Conservation (phyloP, 2,888 invertebrate species). For the Stratiomys singularior region DNA sequence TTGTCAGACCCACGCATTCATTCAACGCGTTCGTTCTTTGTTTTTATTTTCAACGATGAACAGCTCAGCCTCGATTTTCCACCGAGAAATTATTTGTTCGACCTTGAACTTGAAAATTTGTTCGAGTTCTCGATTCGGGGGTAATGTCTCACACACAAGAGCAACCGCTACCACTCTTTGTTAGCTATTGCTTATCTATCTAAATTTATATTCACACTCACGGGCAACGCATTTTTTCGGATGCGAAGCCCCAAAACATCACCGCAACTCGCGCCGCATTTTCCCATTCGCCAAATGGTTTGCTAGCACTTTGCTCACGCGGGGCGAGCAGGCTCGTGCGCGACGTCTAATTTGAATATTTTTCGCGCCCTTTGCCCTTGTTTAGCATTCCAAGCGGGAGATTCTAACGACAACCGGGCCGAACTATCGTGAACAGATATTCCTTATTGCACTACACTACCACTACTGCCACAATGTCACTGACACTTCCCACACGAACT, state of each 20-base stretch:
- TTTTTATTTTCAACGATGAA: not conserved
- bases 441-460: not conserved
- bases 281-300: constrained; percentile 12
- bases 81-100: not conserved
- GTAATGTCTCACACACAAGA: not conserved
- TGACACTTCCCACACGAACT: constrained; percentile 21
- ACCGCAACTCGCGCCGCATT: constrained; percentile 45
- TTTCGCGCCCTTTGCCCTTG: constrained; percentile 42
- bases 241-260: constrained; percentile 50
- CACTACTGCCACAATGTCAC: constrained; percentile 26
- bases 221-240: constrained; percentile 52
- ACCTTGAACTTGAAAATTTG: constrained; percentile 48
- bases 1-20: not conserved
- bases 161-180: not conserved
- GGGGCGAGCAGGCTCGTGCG: not conserved
- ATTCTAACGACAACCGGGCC: constrained; percentile 23
- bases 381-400: not conserved
- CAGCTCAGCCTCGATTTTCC: not conserved
- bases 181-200: constrained; percentile 15
- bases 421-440: constrained; percentile 38
- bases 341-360: not conserved
- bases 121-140: constrained; percentile 10
- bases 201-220: constrained; percentile 36
- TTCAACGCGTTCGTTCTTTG: not conserved
- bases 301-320: not conserved